Conservation (phyloP, 2,797 vertebrate species). For the Neostethus bicornis region DNA sequence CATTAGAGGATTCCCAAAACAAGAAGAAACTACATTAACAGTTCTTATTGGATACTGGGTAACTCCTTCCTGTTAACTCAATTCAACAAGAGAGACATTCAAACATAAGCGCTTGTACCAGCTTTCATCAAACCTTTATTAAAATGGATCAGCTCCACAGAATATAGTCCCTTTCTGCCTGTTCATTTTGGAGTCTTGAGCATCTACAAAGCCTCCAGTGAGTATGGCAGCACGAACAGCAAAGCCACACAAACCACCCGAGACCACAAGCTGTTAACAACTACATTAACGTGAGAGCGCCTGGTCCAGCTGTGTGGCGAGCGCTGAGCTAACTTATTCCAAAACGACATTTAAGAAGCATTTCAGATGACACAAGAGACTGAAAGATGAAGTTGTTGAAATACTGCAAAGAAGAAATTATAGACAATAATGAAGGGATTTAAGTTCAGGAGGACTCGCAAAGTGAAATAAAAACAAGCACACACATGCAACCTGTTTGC, state of each 20-base stretch:
- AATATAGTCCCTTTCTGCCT: conserved; percentile 12
- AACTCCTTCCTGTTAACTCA: conserved; percentile 3
- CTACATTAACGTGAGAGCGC: conserved; percentile 70
- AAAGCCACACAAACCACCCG: conserved; percentile 68
- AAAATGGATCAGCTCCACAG: background rate
- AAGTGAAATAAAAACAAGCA: conserved; percentile 12
- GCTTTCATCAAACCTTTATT: background rate
- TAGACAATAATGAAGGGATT: conserved; percentile 11
- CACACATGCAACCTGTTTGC: background rate
- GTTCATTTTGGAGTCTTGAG: conserved; percentile 19
- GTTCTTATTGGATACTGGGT: conserved; percentile 2
- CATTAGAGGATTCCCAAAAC: conserved; percentile 2
- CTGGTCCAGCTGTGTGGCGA: conserved; percentile 41
- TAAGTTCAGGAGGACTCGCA: conserved; percentile 9
- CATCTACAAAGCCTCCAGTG: conserved; percentile 35
- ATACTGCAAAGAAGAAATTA: conserved; percentile 10
- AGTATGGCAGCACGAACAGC: conserved; percentile 56
- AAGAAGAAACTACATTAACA: background rate
- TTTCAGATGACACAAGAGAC: conserved; percentile 15
- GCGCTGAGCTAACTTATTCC: conserved; percentile 9
- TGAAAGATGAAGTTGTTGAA: conserved; percentile 3
- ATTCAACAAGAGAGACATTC: background rate
- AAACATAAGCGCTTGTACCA: background rate
- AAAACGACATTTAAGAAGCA: conserved; percentile 20
- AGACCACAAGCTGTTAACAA: conserved; percentile 78